Conservation (phyloP, 2,888 invertebrate genomes). For the Hypena proboscidalis region DNA sequence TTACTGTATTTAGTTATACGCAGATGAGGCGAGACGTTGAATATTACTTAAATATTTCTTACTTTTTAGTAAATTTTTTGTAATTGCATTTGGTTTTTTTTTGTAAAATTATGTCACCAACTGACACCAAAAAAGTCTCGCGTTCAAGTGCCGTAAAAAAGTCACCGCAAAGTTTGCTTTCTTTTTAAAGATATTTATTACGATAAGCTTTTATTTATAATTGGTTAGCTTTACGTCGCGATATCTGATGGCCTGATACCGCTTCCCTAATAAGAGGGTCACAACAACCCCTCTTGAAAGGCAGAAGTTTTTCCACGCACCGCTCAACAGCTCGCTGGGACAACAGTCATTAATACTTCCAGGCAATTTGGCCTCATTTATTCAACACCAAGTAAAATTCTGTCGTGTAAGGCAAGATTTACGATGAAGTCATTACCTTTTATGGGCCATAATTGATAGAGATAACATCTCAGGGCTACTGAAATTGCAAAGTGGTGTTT, state of each 20-base stretch:
- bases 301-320: conserved; percentile 33
- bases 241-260: conserved; percentile 39
- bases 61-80: no score
- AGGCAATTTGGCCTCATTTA: conserved; percentile 76
- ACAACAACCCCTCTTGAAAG: conserved; percentile 38
- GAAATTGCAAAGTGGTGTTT: conserved; percentile 80
- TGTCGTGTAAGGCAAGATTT: conserved; percentile 82
- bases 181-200: no score
- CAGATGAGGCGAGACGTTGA: no score
- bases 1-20: no score
- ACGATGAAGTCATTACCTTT: conserved; percentile 84
- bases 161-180: no score
- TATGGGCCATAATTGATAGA: conserved; percentile 84
- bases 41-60: no score
- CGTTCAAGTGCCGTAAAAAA: no score
- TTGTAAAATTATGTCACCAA: no score
- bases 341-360: conserved; percentile 67
- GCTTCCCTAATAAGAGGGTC: conserved; percentile 42
- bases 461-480: conserved; percentile 77
- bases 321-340: conserved; percentile 43
- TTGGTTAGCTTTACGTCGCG: conserved; percentile 36
- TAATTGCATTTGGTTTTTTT: no score
- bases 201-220: conserved; percentile 44
- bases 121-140: no score
- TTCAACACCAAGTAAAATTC: conserved; percentile 79